Percentiles rank a stretch among this genome's conserved stretches.
phyloP scores from a whole-genome alignment of 2,888 invertebrate genomes.

The Pterobdella sp. region DNA sequence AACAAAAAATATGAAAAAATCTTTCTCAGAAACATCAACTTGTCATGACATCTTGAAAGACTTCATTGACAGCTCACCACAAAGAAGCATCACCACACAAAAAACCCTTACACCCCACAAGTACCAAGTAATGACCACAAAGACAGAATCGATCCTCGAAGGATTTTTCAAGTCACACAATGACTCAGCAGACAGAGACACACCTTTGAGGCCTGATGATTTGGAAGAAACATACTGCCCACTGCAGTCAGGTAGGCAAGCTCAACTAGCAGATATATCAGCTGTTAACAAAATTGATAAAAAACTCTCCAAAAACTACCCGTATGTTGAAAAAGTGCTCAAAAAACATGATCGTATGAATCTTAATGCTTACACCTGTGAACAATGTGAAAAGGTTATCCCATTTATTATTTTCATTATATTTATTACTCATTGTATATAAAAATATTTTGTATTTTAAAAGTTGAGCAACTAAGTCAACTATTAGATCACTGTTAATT shows the following conservation, averaged over 20 bases:
- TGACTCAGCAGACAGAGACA: too few relatives aligned
- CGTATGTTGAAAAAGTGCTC: conserved; percentile 45
- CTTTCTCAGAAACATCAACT: too few relatives aligned
- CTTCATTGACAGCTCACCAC: too few relatives aligned
- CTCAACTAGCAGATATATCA: too few relatives aligned
- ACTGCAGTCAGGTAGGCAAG: neutral
- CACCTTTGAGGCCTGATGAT: neutral
- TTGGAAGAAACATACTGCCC: conserved; percentile 24
- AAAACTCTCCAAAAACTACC: conserved; percentile 35
- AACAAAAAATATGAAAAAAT: too few relatives aligned
- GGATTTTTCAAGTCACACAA: too few relatives aligned
- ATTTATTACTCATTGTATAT: neutral
- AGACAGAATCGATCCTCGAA: too few relatives aligned
- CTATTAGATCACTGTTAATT: neutral
- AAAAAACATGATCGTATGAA: conserved; percentile 45
- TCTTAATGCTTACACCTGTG: conserved; percentile 46
- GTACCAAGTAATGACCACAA: too few relatives aligned
- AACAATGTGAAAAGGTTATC: conserved; percentile 45
- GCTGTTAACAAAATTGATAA: too few relatives aligned
- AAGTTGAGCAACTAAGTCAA: neutral
- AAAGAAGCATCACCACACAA: too few relatives aligned
- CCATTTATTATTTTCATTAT: neutral
- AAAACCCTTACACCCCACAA: too few relatives aligned
- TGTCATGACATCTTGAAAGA: too few relatives aligned
- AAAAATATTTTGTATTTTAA: neutral